Percentiles rank a stretch among this genome's conserved stretches.
phyloP scores from a whole-genome alignment of 1,140 invertebrate species.

The Papilio aristodemus region DNA sequence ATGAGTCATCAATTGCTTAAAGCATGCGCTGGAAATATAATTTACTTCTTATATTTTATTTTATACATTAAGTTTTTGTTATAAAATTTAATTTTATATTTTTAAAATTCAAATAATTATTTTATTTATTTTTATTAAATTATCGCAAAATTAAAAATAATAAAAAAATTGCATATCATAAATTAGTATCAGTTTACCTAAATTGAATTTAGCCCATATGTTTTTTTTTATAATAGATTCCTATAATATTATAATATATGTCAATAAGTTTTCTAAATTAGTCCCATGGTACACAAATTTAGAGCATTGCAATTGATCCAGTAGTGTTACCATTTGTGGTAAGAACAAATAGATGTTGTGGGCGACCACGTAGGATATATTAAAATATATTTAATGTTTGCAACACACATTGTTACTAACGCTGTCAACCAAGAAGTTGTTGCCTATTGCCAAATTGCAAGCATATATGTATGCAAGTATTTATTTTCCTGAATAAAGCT shows the following conservation, averaged over 20 bases:
- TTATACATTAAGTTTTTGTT: not conserved
- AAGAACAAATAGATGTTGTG: not conserved
- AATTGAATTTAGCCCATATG: no score
- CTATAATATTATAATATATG: no score
- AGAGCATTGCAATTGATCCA: conserved; percentile 2
- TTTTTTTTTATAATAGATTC: no score
- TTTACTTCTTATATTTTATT: not conserved
- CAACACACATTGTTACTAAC: not conserved
- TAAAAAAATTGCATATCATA: no score
- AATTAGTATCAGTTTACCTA: no score
- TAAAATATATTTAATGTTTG: not conserved
- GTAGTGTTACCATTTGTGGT: not conserved
- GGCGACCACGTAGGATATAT: not conserved
- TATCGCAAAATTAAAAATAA: no score
- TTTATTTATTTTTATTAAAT: no score
- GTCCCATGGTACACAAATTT: not conserved
- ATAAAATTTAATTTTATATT: not conserved
- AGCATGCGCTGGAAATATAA: not conserved
- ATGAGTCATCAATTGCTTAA: conserved; percentile 10
- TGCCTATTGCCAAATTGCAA: not conserved
- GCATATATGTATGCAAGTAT: no score
- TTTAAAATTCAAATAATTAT: no score
- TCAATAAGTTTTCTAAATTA: not conserved
- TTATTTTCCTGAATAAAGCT: no score
- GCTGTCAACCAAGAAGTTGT: not conserved